Percentiles rank a stretch among this genome's conserved stretches.
These are phyloP conservation scores for Sparus aurata DNA, from an alignment of 2,797 vertebrate species.

Conservation along the genomic window DNA sequence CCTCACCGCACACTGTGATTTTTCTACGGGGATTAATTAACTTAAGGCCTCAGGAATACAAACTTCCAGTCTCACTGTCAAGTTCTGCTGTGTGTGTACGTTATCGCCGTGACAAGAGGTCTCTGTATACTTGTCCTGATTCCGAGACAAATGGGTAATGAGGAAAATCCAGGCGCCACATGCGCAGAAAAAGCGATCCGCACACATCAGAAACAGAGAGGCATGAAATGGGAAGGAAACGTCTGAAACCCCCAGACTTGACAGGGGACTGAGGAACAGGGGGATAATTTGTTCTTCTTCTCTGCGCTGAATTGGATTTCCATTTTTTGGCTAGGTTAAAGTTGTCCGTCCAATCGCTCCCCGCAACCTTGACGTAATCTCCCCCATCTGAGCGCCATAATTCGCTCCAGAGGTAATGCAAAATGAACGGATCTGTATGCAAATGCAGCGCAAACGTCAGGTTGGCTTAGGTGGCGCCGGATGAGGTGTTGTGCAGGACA, in stretches of 20 bases:
- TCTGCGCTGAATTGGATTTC: constrained; percentile 81
- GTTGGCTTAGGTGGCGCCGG: constrained; percentile 73
- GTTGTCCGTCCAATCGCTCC: constrained; percentile 78
- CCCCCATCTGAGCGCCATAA: constrained; percentile 78
- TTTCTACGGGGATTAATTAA: constrained; percentile 79
- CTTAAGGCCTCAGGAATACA: constrained; percentile 76
- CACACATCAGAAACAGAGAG: constrained; percentile 67
- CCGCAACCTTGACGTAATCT: constrained; percentile 79
- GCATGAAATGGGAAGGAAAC: constrained; percentile 74
- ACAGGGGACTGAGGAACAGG: constrained; percentile 57
- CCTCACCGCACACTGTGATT: constrained; percentile 51
- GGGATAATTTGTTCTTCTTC: constrained; percentile 78
- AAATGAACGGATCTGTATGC: constrained; percentile 83
- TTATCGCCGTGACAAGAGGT: constrained; percentile 69
- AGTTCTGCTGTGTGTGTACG: constrained; percentile 54
- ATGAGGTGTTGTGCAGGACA: constrained; percentile 81
- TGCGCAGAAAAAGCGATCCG: constrained; percentile 51
- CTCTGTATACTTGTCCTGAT: constrained; percentile 69
- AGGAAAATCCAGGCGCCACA: constrained; percentile 62
- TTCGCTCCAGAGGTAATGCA: constrained; percentile 80
- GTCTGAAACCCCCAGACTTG: constrained; percentile 70
- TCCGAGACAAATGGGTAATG: constrained; percentile 73
- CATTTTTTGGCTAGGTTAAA: constrained; percentile 79
- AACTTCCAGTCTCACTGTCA: constrained; percentile 74
- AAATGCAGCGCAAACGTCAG: constrained; percentile 81